Evolutionary conservation across 2,888 invertebrate species (phyloP).

Genomic region (Hetaerina titia): DNA sequence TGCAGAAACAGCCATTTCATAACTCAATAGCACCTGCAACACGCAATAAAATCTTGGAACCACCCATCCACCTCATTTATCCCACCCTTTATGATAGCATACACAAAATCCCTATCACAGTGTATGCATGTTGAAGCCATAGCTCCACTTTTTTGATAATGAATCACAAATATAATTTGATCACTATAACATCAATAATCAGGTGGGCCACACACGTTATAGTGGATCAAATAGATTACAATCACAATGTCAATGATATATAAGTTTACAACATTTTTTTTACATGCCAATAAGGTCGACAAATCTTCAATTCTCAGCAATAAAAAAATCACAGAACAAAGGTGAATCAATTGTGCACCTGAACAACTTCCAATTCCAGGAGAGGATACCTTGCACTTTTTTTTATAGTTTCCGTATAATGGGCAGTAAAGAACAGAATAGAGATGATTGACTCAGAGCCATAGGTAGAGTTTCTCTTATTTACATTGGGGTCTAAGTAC

Average conservation of each 20-base stretch:
- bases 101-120: constrained; percentile 64
- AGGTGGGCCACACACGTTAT: constrained; percentile 36
- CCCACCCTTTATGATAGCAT: constrained; percentile 41
- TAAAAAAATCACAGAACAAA: constrained; percentile 66
- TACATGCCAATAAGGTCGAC: constrained; percentile 62
- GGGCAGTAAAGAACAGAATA: constrained; percentile 42
- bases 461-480: constrained; percentile 25
- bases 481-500: constrained; percentile 60
- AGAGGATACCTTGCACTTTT: constrained; percentile 56
- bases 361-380: constrained; percentile 47
- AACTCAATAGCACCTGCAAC: constrained; percentile 53
- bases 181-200: constrained; percentile 53
- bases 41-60: constrained; percentile 20
- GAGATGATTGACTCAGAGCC: constrained; percentile 59
- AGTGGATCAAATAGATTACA: constrained; percentile 65
- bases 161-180: constrained; percentile 58
- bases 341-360: constrained; percentile 65
- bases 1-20: constrained; percentile 44
- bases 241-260: constrained; percentile 61
- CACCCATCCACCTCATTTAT: constrained; percentile 38
- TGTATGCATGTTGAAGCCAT: constrained; percentile 26
- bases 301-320: constrained; percentile 50
- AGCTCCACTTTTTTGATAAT: constrained; percentile 28
- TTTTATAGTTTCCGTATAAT: constrained; percentile 51
- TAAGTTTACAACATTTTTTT: constrained; percentile 63